Base-by-base conservation (phyloP, 2,113 vertebrate genomes). In the Mus spicilegus region DNA sequence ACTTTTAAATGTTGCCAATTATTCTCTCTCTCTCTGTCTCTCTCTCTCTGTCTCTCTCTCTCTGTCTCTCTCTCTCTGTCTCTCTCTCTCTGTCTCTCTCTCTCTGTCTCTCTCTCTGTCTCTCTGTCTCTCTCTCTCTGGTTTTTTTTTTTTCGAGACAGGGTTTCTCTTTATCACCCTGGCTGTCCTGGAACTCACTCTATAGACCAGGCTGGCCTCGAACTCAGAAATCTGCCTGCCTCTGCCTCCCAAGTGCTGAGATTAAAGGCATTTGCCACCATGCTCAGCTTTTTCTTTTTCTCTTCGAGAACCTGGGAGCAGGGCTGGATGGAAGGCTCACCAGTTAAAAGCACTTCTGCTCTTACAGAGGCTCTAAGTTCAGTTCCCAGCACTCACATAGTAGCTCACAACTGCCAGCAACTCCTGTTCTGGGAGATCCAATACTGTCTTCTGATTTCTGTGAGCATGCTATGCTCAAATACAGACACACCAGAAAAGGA, bases 1-100 rank as follows among this genome's bases (percentile, higher is more conserved):
- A 56, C 65, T 91, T 89, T 77, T 70, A 70, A 92, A 87, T 67
- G n/a, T 90, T 96, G 58, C 73, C 39, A 94, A 30, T 42, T 85
- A 77, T 65, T 84, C 51, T 80, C 7, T 46, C 42, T 36, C 1
- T 16, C n/a, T 20, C 51, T 80, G 5, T 46, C 42, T 36, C 1
- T 16, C n/a, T 20, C 51, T 80, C 7, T 46, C 42, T 36, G 1
- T 16, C n/a, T 20, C n/a, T n/a, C 42, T 42, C 42, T 42, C 42
- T 42, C 42, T 42, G 2, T 42, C 42, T 42, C 42, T 42, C 42
- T 42, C 42, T 42, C 42, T 42, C 42, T 42, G 42, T 84, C 51
- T 80, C 7, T 46, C 42, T 36, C 1, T 16, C n/a, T 20, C 51
- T 80, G 5, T 46, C 42, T 36, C 1, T 16, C n/a, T 20, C 51